These are phyloP conservation scores for Trichogramma dendrolimi DNA, from an alignment of 2,888 invertebrate species.

Conservation along the genomic window DNA sequence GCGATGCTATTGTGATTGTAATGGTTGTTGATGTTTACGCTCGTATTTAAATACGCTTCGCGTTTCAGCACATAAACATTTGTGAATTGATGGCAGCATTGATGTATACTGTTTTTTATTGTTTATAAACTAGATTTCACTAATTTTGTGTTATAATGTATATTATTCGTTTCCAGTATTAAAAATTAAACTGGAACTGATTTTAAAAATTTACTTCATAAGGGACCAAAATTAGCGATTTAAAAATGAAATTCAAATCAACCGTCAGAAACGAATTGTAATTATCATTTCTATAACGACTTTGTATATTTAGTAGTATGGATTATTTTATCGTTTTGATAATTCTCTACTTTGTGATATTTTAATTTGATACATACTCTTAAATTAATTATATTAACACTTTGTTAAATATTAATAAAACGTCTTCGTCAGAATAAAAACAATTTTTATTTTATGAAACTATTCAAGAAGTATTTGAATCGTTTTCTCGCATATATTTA, in stretches of 20 bases:
- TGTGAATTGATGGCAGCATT: constrained; percentile 6
- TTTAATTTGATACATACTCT: constrained; percentile 25
- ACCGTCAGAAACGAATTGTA: constrained; percentile 10
- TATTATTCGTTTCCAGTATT: constrained; percentile 27
- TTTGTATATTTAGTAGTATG: constrained; percentile 23
- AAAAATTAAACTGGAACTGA: constrained; percentile 14
- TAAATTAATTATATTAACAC: constrained; percentile 24
- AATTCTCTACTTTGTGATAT: constrained; percentile 27
- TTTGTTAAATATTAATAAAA: not conserved
- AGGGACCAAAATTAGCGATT: constrained; percentile 27
- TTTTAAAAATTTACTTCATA: constrained; percentile 5
- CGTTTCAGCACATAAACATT: constrained; percentile 13
- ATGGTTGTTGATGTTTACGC: not conserved
- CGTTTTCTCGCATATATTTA: too few species aligned
- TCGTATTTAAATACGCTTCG: constrained; percentile 11
- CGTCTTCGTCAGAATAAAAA: too few species aligned
- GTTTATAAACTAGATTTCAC: constrained; percentile 8
- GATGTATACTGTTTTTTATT: constrained; percentile 6
- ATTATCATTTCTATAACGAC: constrained; percentile 13
- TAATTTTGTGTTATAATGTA: constrained; percentile 7
- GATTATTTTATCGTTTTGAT: constrained; percentile 28
- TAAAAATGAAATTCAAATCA: constrained; percentile 12
- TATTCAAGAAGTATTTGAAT: too few species aligned
- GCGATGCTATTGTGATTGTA: not conserved
- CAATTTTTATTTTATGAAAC: too few species aligned